Evolutionary conservation across 2,797 vertebrate genomes (phyloP), one percentile per base, ranked within the genome.

Genomic region (Oryzias dopingdopingensis): DNA sequence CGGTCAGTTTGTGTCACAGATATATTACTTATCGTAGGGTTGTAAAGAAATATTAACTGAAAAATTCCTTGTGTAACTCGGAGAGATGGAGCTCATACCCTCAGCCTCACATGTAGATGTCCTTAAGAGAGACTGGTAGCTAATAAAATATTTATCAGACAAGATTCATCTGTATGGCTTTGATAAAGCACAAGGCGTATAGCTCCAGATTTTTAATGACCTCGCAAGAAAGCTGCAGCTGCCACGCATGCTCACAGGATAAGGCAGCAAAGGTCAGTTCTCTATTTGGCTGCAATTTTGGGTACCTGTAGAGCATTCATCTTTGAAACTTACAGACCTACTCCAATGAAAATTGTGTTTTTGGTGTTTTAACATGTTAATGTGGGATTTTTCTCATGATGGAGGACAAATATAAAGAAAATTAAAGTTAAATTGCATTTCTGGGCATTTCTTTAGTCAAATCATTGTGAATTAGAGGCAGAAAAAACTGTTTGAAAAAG

Each of bases 91-190:
- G 24, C 48, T 66, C 45, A 32, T 13, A 60, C 26, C 63, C 56
- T 54, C 52, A 75, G 47, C 49, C 42, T 49, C 56, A 54, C 65
- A 71, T 56, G 62, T 44, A 45, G 44, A 52, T 70, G 45, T 79
- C 66, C 56, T 67, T 52, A 58, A 79, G 50, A 66, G 56, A 76
- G 55, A 61, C 62, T 56, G 46, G 50, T n/a, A 49, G 51, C 54
- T 68, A 47, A 80, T 82, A 67, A 73, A 88, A 88, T 82, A 90
- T 89, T 84, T 71, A 90, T 79, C 76, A 77, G 42, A 22, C 18
- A 2, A 65, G 72, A 76, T 76, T 83, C 47, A 70, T 83, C 73
- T 84, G 49, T 64, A 43, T 59, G 62, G 56, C 79, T 74, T 64
- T 77, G 66, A 87, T 79, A 67, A 67, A 80, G 63, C 46, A 53